phyloP scores from a whole-genome alignment of 2,888 invertebrate genomes.

The Amiota mariae region DNA sequence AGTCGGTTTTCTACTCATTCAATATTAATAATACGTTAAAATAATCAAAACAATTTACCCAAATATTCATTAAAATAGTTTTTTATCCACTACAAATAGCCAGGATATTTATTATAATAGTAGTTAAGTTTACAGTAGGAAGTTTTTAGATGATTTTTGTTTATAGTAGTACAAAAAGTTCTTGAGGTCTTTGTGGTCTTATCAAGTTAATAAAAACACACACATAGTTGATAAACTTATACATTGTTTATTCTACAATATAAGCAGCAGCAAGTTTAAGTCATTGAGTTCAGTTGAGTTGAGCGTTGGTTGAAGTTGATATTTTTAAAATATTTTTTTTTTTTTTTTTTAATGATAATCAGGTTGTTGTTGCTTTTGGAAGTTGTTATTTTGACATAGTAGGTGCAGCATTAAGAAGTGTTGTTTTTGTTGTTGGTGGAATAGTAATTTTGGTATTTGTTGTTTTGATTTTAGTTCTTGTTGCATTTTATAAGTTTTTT shows the following conservation, averaged over 20 bases:
- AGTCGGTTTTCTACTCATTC: no score
- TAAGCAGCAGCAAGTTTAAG: constrained; percentile 51
- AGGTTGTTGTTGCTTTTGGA: neutral
- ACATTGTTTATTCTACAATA: constrained; percentile 13
- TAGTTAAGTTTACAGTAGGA: constrained; percentile 19
- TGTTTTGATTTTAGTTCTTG: neutral
- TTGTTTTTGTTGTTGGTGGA: neutral
- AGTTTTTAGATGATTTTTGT: constrained; percentile 45
- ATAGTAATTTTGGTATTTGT: neutral
- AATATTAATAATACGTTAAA: no score
- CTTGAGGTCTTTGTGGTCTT: no score
- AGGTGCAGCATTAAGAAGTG: neutral
- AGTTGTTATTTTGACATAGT: neutral
- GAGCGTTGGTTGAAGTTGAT: neutral
- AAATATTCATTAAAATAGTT: constrained; percentile 73
- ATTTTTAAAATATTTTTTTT: neutral
- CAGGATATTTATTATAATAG: constrained; percentile 2
- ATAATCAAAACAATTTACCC: constrained; percentile 64
- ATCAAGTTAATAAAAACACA: no score
- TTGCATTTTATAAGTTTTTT: constrained; percentile 56
- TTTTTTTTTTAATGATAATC: constrained; percentile 5
- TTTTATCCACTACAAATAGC: constrained; percentile 34
- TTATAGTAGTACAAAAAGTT: no score
- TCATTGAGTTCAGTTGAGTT: constrained; percentile 34
- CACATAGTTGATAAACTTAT: neutral